Conservation (phyloP, 2,113 vertebrate species). For the Irena cyanogastra region DNA sequence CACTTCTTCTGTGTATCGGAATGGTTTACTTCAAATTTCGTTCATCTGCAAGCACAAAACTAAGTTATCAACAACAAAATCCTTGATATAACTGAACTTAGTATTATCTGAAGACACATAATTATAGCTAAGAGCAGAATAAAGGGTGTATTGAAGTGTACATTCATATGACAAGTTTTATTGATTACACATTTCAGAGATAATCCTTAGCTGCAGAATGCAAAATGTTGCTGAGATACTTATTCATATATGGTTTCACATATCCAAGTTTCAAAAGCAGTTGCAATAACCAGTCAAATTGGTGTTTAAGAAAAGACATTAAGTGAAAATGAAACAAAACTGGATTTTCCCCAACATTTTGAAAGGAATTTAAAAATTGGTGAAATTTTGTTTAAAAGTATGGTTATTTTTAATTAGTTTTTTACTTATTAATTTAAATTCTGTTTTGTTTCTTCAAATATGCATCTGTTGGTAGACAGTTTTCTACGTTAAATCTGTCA, state of each 20-base stretch:
- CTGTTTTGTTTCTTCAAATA: not conserved
- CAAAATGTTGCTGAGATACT: not conserved
- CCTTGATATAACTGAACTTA: not conserved
- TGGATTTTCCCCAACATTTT: not conserved
- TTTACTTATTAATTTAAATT: not conserved
- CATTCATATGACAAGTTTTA: not conserved
- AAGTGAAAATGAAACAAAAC: not conserved
- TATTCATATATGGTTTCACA: not conserved
- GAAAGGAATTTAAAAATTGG: not conserved
- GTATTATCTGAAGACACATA: not conserved
- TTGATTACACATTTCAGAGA: not conserved
- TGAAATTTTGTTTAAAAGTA: not conserved
- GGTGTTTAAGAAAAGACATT: not conserved
- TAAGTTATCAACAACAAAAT: not conserved
- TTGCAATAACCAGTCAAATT: not conserved
- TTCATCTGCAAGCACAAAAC: not conserved
- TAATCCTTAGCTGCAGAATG: not conserved
- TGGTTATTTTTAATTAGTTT: not conserved
- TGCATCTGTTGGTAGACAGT: not conserved
- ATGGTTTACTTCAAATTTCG: not conserved
- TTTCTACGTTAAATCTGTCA: not conserved
- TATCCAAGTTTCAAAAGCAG: not conserved
- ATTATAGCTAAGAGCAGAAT: not conserved
- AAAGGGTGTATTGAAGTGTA: not conserved
- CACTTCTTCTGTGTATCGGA: not conserved